Conservation (phyloP, 2,797 vertebrate species). For the Microctenopoma steveboyesi region DNA sequence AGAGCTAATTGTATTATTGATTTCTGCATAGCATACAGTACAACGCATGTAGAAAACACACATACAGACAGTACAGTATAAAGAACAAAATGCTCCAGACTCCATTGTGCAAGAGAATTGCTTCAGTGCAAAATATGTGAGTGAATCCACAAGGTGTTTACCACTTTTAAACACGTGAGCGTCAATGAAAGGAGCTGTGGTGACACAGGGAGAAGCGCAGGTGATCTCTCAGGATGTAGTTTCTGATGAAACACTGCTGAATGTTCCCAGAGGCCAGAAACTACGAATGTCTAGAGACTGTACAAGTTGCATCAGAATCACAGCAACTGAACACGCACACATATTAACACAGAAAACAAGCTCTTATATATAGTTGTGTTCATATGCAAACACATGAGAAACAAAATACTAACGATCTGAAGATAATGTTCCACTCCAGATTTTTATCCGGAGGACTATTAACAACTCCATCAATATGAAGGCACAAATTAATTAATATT, state of each 20-base stretch:
- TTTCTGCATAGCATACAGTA: not conserved
- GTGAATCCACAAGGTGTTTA: constrained; percentile 54
- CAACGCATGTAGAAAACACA: not conserved
- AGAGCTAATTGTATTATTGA: not conserved
- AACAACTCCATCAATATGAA: not conserved
- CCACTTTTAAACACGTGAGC: constrained; percentile 41
- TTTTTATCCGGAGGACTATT: not conserved
- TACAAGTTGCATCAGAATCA: constrained; percentile 74
- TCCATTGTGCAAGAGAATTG: not conserved
- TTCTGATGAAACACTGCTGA: constrained; percentile 75
- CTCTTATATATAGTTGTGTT: not conserved
- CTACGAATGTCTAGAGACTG: constrained; percentile 62
- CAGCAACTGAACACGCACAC: not conserved
- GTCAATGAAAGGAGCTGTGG: constrained; percentile 41
- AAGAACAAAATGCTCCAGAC: not conserved
- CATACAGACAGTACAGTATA: not conserved
- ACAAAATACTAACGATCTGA: not conserved
- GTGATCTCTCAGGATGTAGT: constrained; percentile 65
- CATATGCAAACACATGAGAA: too few relatives aligned
- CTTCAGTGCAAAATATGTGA: not conserved
- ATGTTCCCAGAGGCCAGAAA: constrained; percentile 60
- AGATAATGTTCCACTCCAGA: not conserved
- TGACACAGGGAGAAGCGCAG: constrained; percentile 52
- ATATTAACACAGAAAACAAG: constrained; percentile 19
- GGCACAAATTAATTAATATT: not conserved